Percentiles rank a stretch among this genome's conserved stretches.
Conservation (phyloP, 64 coral and sea anemone species). For the Montipora capricornis region DNA sequence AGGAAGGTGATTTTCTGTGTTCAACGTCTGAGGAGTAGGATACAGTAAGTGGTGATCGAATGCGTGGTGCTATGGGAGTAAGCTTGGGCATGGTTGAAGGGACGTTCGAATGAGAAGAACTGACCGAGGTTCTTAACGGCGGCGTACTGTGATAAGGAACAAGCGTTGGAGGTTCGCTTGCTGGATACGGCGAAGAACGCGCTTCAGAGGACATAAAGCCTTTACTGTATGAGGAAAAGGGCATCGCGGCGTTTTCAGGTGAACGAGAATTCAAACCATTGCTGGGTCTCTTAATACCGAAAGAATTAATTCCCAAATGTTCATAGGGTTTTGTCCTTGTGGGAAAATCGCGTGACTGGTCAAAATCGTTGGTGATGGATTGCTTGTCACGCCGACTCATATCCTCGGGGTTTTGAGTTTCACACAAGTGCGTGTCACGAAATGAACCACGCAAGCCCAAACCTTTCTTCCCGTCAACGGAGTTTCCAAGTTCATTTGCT, state of each 20-base stretch:
- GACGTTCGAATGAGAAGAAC: slow-evolving; percentile 24
- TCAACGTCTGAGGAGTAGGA: slow-evolving; percentile 5
- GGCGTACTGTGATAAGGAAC: slow-evolving; percentile 29
- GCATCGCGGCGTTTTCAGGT: slow-evolving; percentile 8
- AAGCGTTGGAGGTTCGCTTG: slow-evolving; percentile 35
- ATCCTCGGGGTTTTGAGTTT: background rate
- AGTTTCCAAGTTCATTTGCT: slow-evolving; percentile 28
- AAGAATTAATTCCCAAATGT: slow-evolving; percentile 22
- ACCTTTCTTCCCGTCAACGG: slow-evolving; percentile 19
- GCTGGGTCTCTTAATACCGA: slow-evolving; percentile 8
- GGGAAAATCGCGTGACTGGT: slow-evolving; percentile 4
- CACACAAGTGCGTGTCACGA: slow-evolving; percentile 17
- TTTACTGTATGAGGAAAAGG: slow-evolving; percentile 4
- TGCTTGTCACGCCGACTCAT: slow-evolving; percentile 29
- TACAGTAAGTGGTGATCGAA: slow-evolving; percentile 7
- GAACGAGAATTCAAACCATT: background rate
- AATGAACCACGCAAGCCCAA: background rate
- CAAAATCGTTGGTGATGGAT: background rate
- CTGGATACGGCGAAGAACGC: slow-evolving; percentile 30
- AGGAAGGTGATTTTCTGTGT: slow-evolving; percentile 11
- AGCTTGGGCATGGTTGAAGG: slow-evolving; percentile 71
- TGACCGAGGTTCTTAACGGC: background rate
- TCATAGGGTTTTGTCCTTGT: slow-evolving; percentile 9
- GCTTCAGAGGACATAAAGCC: background rate
- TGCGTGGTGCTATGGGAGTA: slow-evolving; percentile 72